Evolutionary conservation across 2,797 vertebrate genomes (phyloP), one percentile per base, ranked within the genome.

Genomic region (Phrynocephalus vlangalii): DNA sequence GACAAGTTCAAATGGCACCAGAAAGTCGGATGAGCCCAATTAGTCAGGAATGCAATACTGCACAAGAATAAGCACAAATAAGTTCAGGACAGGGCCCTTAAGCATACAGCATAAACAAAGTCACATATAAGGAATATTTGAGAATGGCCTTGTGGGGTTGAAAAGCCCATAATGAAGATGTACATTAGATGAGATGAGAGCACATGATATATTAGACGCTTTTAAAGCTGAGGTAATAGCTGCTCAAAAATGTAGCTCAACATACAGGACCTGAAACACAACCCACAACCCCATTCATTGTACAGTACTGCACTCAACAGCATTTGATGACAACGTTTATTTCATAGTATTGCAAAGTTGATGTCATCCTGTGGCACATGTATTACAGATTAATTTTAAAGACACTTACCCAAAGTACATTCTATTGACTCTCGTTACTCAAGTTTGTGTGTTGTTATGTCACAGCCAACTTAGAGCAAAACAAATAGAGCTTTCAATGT

Each of bases 1-100:
- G 93, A 90, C 93, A 92, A 93, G 88, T 94, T 92, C n/a, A 91
- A 89, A 93, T 93, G 95, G 95, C 95, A 94, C 93, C 95, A 95
- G 70, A 33, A 84, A 91, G 93, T 93, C 92, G 86, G 91, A 93
- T 90, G 56, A 68, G 89, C 92, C 94, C 92, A 95, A 95, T 95
- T 95, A 95, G 91, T 85, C 92, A 86, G 88, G 94, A 95, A 95
- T 94, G 94, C 85, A 92, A 80, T 84, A 86, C 93, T 92, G 92
- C 94, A 93, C 93, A 93, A 95, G 90, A 93, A 86, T 94, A 95
- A 94, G 90, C 89, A 95, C 92, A 96, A 88, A 38, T 93, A 94
- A 92, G 73, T 81, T 90, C 89, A 93, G 3, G 1, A 6, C 22
- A 82, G 79, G 72, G 84, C 89, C 90, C 86, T 90, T 77, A 83